Evolutionary conservation across 1,140 invertebrate genomes (phyloP), one percentile per base, ranked within the genome.

Genomic region (Eumaeus atala): DNA sequence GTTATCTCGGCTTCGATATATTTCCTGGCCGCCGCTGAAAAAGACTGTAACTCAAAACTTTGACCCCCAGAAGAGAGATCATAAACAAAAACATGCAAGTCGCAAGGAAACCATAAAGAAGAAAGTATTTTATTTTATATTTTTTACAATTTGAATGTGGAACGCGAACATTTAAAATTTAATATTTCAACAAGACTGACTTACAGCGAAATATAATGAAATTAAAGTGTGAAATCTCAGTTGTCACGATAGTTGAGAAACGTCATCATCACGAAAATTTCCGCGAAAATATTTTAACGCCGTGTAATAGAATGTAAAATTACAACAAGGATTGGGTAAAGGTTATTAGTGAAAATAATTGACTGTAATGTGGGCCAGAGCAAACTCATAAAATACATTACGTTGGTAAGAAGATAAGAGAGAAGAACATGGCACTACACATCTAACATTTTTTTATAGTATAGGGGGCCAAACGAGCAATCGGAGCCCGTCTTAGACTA

Each of bases 181-280:
- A 38, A 44, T 33, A 44, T 67, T 67, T 64, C 69, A 58, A 64
- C 59, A 68, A 37, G 33, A 48, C 44, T 50, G 54, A 40, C 36
- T 48, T 9, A 58, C 61, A 38, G 52, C 49, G 51, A 56, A 59
- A 58, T 55, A 56, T 60, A 69, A 67, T 67, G 54, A 62, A 61
- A 71, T 67, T 53, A 53, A 63, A 56, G 70, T 70, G 61, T 65
- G 74, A 74, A 82, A 76, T 63, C 56, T 52, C 60, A 48, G 61
- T 50, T 64, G 69, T 75, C 76, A 79, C 73, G 77, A 78, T 50
- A 21, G 49, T 84, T 76, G 60, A 44, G 72, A 75, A 79, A 81
- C 51, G 40, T 38, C 38, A 51, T 38, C 38, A 51, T 48, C 51
- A 60, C 40, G 40, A 56, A 52, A 21, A 21, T 56, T 35, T 51